Base-by-base conservation (phyloP, 2,797 vertebrate species). In the Pseudochirops corinnae region DNA sequence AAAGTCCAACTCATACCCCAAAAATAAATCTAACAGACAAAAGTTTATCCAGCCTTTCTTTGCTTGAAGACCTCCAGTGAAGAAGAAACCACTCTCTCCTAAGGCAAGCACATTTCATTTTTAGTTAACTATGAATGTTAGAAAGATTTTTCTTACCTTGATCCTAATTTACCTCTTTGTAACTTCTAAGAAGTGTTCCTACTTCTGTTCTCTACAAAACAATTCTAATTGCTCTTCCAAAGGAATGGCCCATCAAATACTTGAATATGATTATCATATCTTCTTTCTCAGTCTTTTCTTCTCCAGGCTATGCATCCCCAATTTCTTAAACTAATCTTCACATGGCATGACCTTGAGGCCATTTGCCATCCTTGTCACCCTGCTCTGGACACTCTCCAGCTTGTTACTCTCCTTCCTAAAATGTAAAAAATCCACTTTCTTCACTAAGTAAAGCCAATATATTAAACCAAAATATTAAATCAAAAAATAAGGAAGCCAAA, bases 401-500 rank as follows among this genome's bases (percentile, higher is more conserved):
- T 94, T 95, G 62, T 74, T 74, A 74, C 16, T 39, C 74, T 82
- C 18, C 82, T 87, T 87, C 24, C 24, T 46, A 87, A 87, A 87
- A 87, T 87, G 39, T 46, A 46, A 39, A 87, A 87, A 50, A 53
- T 90, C 74, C 18, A 4, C 55, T 93, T 95, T 96, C 33, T 94
- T 93, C 4, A 67, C 46, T 94, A 33, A 74, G 95, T 91, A 93
- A 11, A 52, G 90, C 31, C 18, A 93, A 55, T 92, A 67, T 90
- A 90, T 21, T 56, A 56, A 56, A 56, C 56, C 56, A 56, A n/a
- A 74, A 93, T 12, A 55, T 90, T 53, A 94, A 94, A 94, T 11
- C 21, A 94, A 93, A 95, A 50, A 90, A 94, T 55, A 74, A 33
- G 10, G 93, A 91, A 90, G 56, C 56, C 18, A 82, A 93, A 95